phyloP scores from a whole-genome alignment of 2,113 vertebrate species.

The Seriola quinqueradiata region DNA sequence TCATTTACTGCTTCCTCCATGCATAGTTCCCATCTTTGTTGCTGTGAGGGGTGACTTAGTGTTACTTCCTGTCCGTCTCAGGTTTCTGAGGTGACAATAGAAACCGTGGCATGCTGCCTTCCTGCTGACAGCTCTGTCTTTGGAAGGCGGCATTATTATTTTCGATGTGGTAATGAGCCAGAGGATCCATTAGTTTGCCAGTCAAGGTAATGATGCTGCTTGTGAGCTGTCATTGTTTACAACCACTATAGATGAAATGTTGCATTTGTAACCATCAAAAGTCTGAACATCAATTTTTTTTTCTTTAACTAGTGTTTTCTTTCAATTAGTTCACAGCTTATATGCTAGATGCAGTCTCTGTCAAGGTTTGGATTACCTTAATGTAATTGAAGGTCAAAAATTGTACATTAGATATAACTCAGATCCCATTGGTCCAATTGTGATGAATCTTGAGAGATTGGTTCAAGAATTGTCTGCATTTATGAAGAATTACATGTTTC shows the following conservation, averaged over 20 bases:
- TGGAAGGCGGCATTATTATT: slow-evolving; percentile 34
- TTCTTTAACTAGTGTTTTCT: not conserved
- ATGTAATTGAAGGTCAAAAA: no score
- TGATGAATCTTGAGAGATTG: not conserved
- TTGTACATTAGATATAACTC: slow-evolving; percentile 10
- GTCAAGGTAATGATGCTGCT: slow-evolving; percentile 49
- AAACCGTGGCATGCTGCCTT: slow-evolving; percentile 27
- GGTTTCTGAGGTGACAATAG: slow-evolving; percentile 37
- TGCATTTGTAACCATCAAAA: slow-evolving; percentile 19
- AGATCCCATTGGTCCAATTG: slow-evolving; percentile 19
- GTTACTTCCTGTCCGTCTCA: slow-evolving; percentile 19
- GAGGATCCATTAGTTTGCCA: slow-evolving; percentile 49
- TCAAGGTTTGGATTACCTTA: not conserved
- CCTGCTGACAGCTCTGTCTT: slow-evolving; percentile 49
- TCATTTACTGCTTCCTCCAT: not conserved
- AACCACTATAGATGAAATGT: not conserved
- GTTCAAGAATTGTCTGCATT: slow-evolving; percentile 1
- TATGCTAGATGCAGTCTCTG: not conserved
- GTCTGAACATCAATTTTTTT: not conserved
- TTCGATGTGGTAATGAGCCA: slow-evolving; percentile 59
- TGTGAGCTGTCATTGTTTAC: slow-evolving; percentile 21
- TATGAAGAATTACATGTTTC: not conserved
- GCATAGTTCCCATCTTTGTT: slow-evolving; percentile 15
- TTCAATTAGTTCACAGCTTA: not conserved
- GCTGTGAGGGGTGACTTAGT: slow-evolving; percentile 1